phyloP scores from a whole-genome alignment of 1,140 invertebrate genomes.

The Diorhabda carinulata region DNA sequence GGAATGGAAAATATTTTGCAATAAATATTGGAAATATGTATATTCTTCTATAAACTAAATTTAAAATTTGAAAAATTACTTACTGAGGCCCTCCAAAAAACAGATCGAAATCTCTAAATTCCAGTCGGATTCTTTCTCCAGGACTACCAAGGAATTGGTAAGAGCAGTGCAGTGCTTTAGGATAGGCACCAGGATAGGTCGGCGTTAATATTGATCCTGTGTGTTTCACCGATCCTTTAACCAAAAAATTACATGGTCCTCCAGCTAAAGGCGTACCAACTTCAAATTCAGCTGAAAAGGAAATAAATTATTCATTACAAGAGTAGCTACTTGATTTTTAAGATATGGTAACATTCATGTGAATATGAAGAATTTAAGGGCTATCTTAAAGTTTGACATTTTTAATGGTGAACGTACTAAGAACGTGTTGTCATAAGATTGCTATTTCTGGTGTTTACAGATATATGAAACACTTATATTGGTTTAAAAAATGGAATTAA shows the following conservation, averaged over 20 bases:
- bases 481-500: too few species aligned
- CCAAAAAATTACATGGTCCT: constrained; percentile 79
- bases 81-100: constrained; percentile 98
- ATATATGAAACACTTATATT: too few species aligned
- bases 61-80: constrained; percentile 50
- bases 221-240: constrained; percentile 68
- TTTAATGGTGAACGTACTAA: too few species aligned
- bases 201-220: constrained; percentile 89
- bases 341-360: too few species aligned
- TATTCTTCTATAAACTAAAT: too few species aligned
- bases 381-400: too few species aligned
- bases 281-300: constrained; percentile 72
- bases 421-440: too few species aligned
- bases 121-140: constrained; percentile 88
- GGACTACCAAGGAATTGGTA: constrained; percentile 90
- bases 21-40: too few species aligned
- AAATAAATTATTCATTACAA: neutral
- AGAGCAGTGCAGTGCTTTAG: constrained; percentile 88
- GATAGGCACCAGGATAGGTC: constrained; percentile 98
- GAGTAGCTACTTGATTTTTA: too few species aligned
- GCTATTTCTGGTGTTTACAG: too few species aligned
- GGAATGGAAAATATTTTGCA: too few species aligned
- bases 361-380: too few species aligned
- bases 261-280: constrained; percentile 78
- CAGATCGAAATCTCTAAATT: constrained; percentile 97